Percentiles rank a stretch among this genome's conserved stretches.
Conservation (phyloP, 35 echinoderm and acorn worm genomes). For the Lytechinus pictus region DNA sequence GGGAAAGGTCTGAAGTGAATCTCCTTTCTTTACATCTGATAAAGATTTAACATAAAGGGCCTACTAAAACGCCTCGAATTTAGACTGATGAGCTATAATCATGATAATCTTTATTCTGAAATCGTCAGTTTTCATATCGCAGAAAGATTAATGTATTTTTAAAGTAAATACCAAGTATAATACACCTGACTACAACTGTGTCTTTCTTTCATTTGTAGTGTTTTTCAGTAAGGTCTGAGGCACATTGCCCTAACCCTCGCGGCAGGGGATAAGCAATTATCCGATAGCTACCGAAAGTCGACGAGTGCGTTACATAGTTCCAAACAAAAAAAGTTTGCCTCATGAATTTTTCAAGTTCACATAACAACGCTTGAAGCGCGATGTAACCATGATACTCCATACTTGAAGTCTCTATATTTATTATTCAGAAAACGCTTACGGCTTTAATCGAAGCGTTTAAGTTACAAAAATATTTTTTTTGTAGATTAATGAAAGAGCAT, state of each 20-base stretch:
- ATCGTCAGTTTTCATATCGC: background rate
- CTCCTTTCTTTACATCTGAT: background rate
- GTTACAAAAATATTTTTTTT: background rate
- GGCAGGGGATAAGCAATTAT: background rate
- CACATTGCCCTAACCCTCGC: background rate
- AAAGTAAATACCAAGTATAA: background rate
- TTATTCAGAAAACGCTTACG: background rate
- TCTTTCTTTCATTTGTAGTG: background rate
- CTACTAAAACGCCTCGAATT: background rate
- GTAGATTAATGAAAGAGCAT: background rate
- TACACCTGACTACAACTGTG: background rate
- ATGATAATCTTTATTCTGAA: too few species aligned
- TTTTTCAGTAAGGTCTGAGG: background rate
- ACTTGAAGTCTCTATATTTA: background rate
- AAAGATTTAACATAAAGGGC: background rate
- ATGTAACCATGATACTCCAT: background rate
- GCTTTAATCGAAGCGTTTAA: background rate
- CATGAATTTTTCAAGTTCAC: background rate
- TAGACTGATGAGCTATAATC: background rate
- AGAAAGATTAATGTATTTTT: background rate
- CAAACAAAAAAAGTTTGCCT: conserved; percentile 2
- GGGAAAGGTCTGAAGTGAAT: background rate
- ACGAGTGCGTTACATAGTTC: background rate
- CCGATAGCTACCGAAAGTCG: background rate
- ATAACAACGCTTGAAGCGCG: background rate